Percentiles rank a stretch among this genome's conserved stretches.
These are phyloP conservation scores for Molossus alvarezi DNA, from an alignment of 2,797 vertebrate species.

Conservation along the genomic window DNA sequence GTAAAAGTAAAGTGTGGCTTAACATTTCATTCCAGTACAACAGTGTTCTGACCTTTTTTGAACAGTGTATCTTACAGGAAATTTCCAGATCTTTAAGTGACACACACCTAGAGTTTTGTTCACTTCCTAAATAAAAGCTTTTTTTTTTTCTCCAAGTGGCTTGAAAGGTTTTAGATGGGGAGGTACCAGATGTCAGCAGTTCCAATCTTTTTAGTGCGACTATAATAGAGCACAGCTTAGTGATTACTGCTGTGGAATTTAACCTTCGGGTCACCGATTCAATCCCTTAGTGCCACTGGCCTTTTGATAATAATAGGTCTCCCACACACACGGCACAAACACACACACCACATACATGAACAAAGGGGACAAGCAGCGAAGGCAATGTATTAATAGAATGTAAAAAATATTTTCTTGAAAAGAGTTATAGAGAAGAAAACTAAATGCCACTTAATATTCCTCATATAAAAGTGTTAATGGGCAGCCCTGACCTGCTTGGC, in stretches of 20 bases:
- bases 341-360: background rate
- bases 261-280: slow-evolving; percentile 83
- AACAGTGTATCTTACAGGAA: slow-evolving; percentile 48
- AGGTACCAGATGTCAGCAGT: slow-evolving; percentile 78
- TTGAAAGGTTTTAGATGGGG: slow-evolving; percentile 79
- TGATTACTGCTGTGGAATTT: slow-evolving; percentile 81
- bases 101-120: slow-evolving; percentile 64
- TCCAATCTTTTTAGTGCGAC: slow-evolving; percentile 72
- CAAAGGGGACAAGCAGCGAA: background rate
- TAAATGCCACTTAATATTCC: background rate
- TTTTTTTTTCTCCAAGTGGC: background rate
- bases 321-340: background rate
- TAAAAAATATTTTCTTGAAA: slow-evolving; percentile 22
- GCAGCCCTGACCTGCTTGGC: background rate
- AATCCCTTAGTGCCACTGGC: slow-evolving; percentile 56
- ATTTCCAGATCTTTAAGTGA: slow-evolving; percentile 76
- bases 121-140: slow-evolving; percentile 74
- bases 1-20: background rate
- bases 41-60: slow-evolving; percentile 23
- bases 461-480: background rate
- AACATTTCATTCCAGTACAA: background rate
- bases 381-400: slow-evolving; percentile 12
- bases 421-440: background rate
- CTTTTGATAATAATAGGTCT: slow-evolving; percentile 80
- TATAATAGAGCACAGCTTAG: slow-evolving; percentile 79